Evolutionary conservation across 2,797 vertebrate genomes (phyloP).

Genomic region (Gallinago nigripennis): DNA sequence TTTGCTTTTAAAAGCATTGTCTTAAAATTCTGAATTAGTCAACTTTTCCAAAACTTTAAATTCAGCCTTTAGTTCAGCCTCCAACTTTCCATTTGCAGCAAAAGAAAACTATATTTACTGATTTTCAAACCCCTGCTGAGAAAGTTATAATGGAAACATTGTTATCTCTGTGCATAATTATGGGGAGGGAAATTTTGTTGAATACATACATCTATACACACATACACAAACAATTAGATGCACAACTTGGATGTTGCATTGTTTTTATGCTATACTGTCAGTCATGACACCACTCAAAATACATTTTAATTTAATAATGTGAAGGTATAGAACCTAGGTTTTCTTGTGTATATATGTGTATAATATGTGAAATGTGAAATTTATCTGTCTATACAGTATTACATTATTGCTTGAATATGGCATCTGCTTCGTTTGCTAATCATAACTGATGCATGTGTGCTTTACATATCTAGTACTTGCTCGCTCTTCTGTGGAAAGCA

Average conservation of each 20-base stretch:
- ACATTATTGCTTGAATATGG: not conserved
- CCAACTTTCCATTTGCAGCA: not conserved
- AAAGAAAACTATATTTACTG: not conserved
- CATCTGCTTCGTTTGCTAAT: not conserved
- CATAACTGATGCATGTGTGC: not conserved
- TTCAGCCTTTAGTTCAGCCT: constrained; percentile 2
- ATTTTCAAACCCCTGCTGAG: not conserved
- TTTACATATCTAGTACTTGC: not conserved
- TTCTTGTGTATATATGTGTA: not conserved
- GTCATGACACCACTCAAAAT: not conserved
- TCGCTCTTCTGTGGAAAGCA: not conserved
- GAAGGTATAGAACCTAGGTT: not conserved
- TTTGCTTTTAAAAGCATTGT: constrained; percentile 35
- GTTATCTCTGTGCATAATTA: constrained; percentile 40
- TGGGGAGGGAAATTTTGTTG: not conserved
- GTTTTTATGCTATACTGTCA: not conserved
- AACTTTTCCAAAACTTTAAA: constrained; percentile 27
- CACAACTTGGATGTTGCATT: not conserved
- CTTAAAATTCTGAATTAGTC: constrained; percentile 34
- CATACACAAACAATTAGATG: not conserved
- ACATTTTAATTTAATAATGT: not conserved
- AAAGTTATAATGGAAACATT: constrained; percentile 20
- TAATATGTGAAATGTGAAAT: not conserved
- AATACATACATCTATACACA: not conserved
- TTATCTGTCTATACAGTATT: not conserved